Base-by-base conservation (phyloP, 2,797 vertebrate genomes). In the Protosalanx chinensis region DNA sequence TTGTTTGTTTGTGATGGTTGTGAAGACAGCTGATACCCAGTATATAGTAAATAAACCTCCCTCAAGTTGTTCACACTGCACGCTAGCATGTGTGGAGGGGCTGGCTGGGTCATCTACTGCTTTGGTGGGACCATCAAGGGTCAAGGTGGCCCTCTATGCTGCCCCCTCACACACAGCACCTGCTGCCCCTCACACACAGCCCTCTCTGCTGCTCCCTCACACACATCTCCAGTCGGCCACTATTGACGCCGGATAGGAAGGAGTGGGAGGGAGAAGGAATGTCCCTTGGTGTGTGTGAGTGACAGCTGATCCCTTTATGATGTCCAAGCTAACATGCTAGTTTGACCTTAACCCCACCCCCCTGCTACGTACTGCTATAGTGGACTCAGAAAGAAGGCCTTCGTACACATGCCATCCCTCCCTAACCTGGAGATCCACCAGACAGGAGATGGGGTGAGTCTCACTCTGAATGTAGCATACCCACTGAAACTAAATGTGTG, bases 321-420 rank as follows among this genome's bases (percentile, higher is more conserved):
- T 46, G 41, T 46, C 41, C 41, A 46, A 46, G 53, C 71, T 35
- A 51, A 29, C 1, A 32, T 49, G 23, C 46, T 66, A 79, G 71
- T 61, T 86, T 76, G 60, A 70, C 91, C 95, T 98, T 99, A 96
- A 99, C 92, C 77, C 51, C 29, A 96, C 98, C 92, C 77, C 51
- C 29, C 60, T 82, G 70, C 72, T 88, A 99, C 94, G 81, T 99
- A 99, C 89, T 99, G 98, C 93, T 99, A 99, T 82, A 99, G 98
- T 90, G 98, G 98, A 88, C 92, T 99, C 77, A 95, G 96, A 82
- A 99, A 99, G 91, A 98, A 97, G 86, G 93, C 95, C 12, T 96
- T 97, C 85, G 96, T 99, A 81, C 96, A 98, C 80, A 96, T 97
- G 95, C 98, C 97, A 35, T 96, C 95, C 76, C 92, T 99, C 86